A percentile compares a stretch with the other conserved stretches of the same genome.
phyloP scores from a whole-genome alignment of 2,888 invertebrate genomes.

The Spisula subtruncata region DNA sequence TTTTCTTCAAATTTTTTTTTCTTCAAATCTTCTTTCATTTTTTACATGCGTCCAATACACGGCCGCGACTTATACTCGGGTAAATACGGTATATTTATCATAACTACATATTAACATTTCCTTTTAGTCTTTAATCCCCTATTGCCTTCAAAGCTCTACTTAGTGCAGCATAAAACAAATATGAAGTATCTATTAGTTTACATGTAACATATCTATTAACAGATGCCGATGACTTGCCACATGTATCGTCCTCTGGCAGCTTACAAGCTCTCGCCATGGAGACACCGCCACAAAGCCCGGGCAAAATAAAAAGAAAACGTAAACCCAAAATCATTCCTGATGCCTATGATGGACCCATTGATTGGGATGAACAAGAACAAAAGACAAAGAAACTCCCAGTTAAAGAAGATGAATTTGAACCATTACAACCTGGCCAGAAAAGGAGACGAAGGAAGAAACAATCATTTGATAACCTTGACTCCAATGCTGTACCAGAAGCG shows the following conservation, averaged over 20 bases:
- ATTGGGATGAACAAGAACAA: conserved; percentile 31
- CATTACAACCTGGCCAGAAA: conserved; percentile 65
- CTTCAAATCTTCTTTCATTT: too few species aligned
- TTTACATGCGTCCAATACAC: too few species aligned
- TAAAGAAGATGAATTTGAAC: conserved; percentile 62
- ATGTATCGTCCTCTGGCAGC: background rate
- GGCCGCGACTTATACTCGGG: too few species aligned
- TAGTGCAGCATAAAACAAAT: too few species aligned
- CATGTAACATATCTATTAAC: background rate
- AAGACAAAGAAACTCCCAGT: conserved; percentile 9
- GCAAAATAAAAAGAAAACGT: conserved; percentile 57
- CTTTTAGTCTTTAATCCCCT: too few species aligned
- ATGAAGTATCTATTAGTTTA: background rate
- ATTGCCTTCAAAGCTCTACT: too few species aligned
- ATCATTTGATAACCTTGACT: conserved; percentile 28
- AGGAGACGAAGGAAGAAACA: conserved; percentile 65
- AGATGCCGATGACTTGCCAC: conserved; percentile 12
- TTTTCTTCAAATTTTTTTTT: too few species aligned
- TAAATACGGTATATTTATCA: too few species aligned
- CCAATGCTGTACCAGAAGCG: background rate
- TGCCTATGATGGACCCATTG: conserved; percentile 65
- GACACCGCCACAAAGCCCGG: conserved; percentile 44
- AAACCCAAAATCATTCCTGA: conserved; percentile 71
- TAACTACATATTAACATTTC: too few species aligned
- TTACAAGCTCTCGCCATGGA: background rate